Base-by-base conservation (phyloP, 2,888 invertebrate genomes). In the Aporophyla nigra region DNA sequence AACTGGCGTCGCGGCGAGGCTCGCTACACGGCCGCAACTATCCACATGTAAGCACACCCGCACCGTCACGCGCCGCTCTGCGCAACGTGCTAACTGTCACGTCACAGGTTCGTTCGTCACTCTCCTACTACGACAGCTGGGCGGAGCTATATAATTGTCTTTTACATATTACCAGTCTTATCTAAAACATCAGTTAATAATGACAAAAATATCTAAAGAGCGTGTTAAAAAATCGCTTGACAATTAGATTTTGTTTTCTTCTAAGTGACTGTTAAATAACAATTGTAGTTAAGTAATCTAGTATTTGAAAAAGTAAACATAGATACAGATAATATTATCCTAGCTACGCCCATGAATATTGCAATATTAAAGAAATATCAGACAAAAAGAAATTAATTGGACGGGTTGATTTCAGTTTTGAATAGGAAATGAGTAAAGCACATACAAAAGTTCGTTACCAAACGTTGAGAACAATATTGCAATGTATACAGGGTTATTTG, bases 1-100 rank as follows among this genome's bases (percentile, higher is more conserved):
- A 98, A 98, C 90, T 99, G 99, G 98, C 97, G 98, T 89, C 97
- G 99, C 90, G 99, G 99, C 19, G 99, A 99, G 94, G 99, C 99
- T 16, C 98, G 99, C 91, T 99, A 99, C 96, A 99, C 99, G 40
- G 99, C 99, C 56, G 99, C 99, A 73, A 99, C 99, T 81, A 99
- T 99, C 94, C 99, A 99, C 95, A 99, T 99, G 99, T 99, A 97
- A 94, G 43, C 54, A 7, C 68, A 24, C 53, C 54, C 43, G 59
- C 62, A 69, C 70, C 33, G 21, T n/a, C 33, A 14, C 63, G 43
- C 61, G 59, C 72, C 54, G 46, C 59, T 62, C 81, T 68, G 76
- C 81, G 78, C 77, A 61, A 70, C 84, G 65, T 77, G 72, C 76
- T 76, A 63, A 68, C 77, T 68, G 54, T 71, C 58, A 58, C 59